These are phyloP conservation scores for Typhlichthys eigenmanni DNA, from an alignment of 2,797 vertebrate species.

Conservation along the genomic window DNA sequence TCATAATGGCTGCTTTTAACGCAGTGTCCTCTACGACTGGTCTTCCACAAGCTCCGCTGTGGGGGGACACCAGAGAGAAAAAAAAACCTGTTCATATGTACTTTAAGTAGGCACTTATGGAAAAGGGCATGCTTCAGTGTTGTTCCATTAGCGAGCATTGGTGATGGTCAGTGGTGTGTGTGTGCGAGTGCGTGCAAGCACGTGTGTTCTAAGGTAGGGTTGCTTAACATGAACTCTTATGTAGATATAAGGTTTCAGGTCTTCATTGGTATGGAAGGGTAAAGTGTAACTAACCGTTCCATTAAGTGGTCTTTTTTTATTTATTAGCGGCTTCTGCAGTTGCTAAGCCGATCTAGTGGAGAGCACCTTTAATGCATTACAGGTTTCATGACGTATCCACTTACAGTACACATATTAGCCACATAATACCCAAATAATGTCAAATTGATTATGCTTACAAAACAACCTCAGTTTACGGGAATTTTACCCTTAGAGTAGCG, in stretches of 20 bases:
- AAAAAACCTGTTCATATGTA: slow-evolving; percentile 26
- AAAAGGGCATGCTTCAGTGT: slow-evolving; percentile 29
- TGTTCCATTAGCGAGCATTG: slow-evolving; percentile 37
- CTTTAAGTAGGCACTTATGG: slow-evolving; percentile 44
- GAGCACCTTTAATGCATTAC: slow-evolving; percentile 26
- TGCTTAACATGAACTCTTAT: slow-evolving; percentile 6
- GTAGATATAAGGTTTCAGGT: slow-evolving; percentile 24
- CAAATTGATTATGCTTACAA: slow-evolving; percentile 17
- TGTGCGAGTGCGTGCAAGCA: slow-evolving; percentile 10
- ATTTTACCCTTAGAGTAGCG: slow-evolving; percentile 47
- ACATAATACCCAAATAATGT: slow-evolving; percentile 20
- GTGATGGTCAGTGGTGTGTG: slow-evolving; percentile 27
- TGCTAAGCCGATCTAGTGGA: slow-evolving; percentile 26
- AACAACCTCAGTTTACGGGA: slow-evolving; percentile 37
- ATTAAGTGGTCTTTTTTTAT: slow-evolving; percentile 34
- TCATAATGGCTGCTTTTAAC: slow-evolving; percentile 44
- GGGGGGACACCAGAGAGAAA: slow-evolving; percentile 7
- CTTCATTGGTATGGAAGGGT: slow-evolving; percentile 29
- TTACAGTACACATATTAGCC: slow-evolving; percentile 29
- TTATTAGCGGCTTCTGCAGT: slow-evolving; percentile 28
- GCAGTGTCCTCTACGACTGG: slow-evolving; percentile 7
- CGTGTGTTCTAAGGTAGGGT: slow-evolving; percentile 4
- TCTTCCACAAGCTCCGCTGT: slow-evolving; percentile 15
- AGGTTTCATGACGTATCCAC: slow-evolving; percentile 26
- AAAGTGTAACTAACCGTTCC: slow-evolving; percentile 21